These are phyloP conservation scores for Chrysotoxum bicinctum DNA, from an alignment of 2,888 invertebrate genomes.

Conservation along the genomic window DNA sequence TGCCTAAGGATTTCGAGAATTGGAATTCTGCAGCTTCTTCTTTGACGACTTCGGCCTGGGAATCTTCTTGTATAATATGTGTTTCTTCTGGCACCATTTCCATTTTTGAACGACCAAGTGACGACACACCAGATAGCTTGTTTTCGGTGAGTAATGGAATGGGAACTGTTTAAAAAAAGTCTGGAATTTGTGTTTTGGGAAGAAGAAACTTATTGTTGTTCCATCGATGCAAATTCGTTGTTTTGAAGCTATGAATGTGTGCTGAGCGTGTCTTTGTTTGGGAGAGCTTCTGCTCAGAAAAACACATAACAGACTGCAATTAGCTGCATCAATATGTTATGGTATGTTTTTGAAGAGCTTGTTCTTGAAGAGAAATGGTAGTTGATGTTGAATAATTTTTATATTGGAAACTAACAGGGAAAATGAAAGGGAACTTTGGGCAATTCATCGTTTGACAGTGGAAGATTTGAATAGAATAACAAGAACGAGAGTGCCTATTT, in stretches of 20 bases:
- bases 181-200: slow-evolving; percentile 41
- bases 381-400: no score
- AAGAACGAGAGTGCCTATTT: no score
- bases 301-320: background rate
- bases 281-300: background rate
- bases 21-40: slow-evolving; percentile 45
- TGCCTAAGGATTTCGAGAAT: slow-evolving; percentile 57
- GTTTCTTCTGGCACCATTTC: background rate
- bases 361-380: no score
- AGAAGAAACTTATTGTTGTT: slow-evolving; percentile 41
- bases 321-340: background rate
- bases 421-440: no score
- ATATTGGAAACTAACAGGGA: no score
- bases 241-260: background rate
- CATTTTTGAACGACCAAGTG: background rate
- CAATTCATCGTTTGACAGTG: no score
- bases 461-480: no score
- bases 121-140: slow-evolving; percentile 7
- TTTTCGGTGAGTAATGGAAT: slow-evolving; percentile 30
- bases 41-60: background rate
- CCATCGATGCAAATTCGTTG: slow-evolving; percentile 26
- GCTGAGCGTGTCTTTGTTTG: background rate
- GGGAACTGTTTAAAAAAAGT: slow-evolving; percentile 20
- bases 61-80: slow-evolving; percentile 13
- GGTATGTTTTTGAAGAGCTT: background rate